phyloP scores from a whole-genome alignment of 2,797 vertebrate genomes.

The Onychomys arenicola region DNA sequence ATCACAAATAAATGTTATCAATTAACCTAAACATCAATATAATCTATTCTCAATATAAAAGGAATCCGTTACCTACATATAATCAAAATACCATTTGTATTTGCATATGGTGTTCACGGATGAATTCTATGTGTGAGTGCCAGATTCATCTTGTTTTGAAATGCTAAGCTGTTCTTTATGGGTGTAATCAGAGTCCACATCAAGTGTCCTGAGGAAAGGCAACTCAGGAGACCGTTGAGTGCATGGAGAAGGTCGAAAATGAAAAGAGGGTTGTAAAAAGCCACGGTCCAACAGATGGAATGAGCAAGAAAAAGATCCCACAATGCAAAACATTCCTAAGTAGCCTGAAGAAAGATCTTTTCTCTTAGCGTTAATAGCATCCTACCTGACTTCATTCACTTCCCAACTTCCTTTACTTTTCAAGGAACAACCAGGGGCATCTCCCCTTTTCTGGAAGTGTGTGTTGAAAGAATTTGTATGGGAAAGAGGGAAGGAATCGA shows the following conservation, averaged over 20 bases:
- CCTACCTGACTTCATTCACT: conserved; percentile 70
- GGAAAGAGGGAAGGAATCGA: conserved; percentile 9
- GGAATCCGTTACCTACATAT: background rate
- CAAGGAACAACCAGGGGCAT: conserved; percentile 52
- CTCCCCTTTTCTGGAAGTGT: conserved; percentile 35
- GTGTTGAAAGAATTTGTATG: background rate
- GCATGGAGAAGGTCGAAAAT: conserved; percentile 49
- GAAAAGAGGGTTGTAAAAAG: background rate
- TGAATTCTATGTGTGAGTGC: conserved; percentile 5
- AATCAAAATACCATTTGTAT: conserved; percentile 52
- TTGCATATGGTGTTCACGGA: conserved; percentile 44
- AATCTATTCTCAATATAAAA: conserved; percentile 54
- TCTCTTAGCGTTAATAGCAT: background rate
- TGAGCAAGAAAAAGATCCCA: conserved; percentile 16
- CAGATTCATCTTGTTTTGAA: conserved; percentile 70
- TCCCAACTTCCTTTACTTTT: conserved; percentile 76
- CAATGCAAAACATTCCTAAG: conserved; percentile 27
- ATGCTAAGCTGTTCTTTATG: conserved; percentile 55
- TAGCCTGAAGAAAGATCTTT: conserved; percentile 23
- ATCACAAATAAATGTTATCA: conserved; percentile 74
- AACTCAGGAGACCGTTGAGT: conserved; percentile 49
- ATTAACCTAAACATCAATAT: conserved; percentile 45
- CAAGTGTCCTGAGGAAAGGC: conserved; percentile 62
- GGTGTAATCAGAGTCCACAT: conserved; percentile 56
- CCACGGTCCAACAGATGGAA: background rate